Conservation (phyloP, 2,797 vertebrate species). For the Myripristis murdjan region DNA sequence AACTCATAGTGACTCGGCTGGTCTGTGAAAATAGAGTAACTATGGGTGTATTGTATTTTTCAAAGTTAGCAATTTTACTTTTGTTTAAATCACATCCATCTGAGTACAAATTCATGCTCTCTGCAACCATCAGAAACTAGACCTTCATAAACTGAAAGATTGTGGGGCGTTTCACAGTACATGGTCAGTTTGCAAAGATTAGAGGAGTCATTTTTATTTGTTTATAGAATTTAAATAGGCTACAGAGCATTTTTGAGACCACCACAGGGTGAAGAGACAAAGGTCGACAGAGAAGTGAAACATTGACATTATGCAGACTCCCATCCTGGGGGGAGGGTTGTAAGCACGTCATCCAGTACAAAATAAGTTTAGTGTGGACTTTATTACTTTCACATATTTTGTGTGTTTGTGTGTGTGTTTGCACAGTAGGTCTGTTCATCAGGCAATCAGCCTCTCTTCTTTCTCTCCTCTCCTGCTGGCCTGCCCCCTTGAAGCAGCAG, state of each 20-base stretch:
- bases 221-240: too few relatives aligned
- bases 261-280: constrained; percentile 72
- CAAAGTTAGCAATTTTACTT: too few relatives aligned
- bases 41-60: too few relatives aligned
- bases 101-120: too few relatives aligned
- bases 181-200: too few relatives aligned
- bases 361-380: background rate
- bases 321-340: background rate
- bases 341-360: background rate
- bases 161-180: too few relatives aligned
- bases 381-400: background rate
- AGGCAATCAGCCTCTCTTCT: background rate
- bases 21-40: too few relatives aligned
- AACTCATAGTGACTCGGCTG: background rate
- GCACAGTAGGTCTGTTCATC: background rate
- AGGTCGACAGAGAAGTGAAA: constrained; percentile 79
- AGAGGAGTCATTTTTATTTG: too few relatives aligned
- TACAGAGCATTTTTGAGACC: constrained; percentile 19
- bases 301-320: constrained; percentile 72
- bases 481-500: background rate
- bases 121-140: too few relatives aligned
- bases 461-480: background rate
- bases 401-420: background rate
- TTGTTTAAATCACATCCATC: background rate
- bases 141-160: too few relatives aligned